phyloP scores from a whole-genome alignment of 2,888 invertebrate genomes.

The Torymus texanus region DNA sequence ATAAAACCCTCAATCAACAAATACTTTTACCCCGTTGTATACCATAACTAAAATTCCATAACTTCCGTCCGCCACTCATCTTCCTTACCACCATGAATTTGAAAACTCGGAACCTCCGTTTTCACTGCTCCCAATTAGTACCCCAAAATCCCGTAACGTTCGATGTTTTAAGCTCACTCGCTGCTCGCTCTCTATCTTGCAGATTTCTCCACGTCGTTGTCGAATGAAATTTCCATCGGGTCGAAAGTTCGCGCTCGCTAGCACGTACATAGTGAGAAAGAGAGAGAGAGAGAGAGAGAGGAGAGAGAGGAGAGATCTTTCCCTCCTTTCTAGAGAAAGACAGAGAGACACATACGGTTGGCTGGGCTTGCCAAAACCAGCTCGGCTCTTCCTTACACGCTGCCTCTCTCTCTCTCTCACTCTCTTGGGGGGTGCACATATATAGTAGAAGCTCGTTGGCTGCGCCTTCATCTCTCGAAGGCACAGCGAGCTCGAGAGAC shows the following conservation, averaged over 20 bases:
- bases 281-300: neutral
- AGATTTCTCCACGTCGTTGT: constrained; percentile 26
- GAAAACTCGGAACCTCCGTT: too few species aligned
- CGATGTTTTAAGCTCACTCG: constrained; percentile 25
- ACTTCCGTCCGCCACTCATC: too few species aligned
- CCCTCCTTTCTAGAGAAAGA: neutral
- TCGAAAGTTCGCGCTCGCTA: constrained; percentile 62
- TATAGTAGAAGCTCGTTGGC: constrained; percentile 65
- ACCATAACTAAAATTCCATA: too few species aligned
- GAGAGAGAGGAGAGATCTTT: constrained; percentile 11
- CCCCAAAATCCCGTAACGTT: neutral
- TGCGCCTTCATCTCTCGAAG: constrained; percentile 67
- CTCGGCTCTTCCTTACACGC: constrained; percentile 39
- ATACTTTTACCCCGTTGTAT: too few species aligned
- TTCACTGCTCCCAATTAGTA: neutral
- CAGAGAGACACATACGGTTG: constrained; percentile 43
- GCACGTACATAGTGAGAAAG: constrained; percentile 51
- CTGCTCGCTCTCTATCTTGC: constrained; percentile 36
- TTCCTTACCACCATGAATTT: too few species aligned
- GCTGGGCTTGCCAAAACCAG: constrained; percentile 72
- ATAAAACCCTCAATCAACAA: too few species aligned
- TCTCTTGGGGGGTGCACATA: constrained; percentile 64
- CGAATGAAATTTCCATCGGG: constrained; percentile 60
- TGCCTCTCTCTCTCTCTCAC: constrained; percentile 49
- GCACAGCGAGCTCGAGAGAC: constrained; percentile 67